phyloP scores from a whole-genome alignment of 2,797 vertebrate genomes.

The Sarcoramphus papa region DNA sequence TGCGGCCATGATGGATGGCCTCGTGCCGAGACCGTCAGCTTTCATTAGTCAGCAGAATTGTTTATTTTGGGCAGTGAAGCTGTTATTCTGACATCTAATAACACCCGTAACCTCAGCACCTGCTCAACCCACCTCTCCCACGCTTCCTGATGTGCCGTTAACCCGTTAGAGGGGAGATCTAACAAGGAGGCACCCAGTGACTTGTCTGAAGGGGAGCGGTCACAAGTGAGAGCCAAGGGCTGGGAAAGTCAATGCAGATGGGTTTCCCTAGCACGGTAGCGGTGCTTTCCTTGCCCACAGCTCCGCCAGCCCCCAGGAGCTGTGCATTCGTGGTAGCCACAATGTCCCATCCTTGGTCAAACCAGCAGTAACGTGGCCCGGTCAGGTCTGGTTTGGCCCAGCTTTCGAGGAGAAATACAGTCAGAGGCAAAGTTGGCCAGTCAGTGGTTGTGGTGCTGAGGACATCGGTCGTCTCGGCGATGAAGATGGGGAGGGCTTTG shows the following conservation, averaged over 20 bases:
- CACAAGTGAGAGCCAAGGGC: background rate
- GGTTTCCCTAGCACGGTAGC: background rate
- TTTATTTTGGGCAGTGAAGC: conserved; percentile 18
- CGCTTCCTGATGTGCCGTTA: background rate
- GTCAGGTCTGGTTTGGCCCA: background rate
- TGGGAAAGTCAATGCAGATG: background rate
- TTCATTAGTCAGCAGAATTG: conserved; percentile 24
- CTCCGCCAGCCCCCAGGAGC: accelerated
- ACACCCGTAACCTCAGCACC: background rate
- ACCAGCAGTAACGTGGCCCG: accelerated
- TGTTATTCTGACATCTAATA: conserved; percentile 33
- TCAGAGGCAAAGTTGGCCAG: background rate
- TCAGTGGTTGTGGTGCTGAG: background rate
- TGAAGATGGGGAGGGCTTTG: background rate
- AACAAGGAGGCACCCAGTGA: background rate
- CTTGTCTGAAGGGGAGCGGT: background rate
- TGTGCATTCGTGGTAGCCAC: background rate
- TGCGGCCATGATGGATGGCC: background rate
- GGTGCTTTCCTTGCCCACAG: background rate
- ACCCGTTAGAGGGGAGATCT: background rate
- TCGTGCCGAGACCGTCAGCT: background rate
- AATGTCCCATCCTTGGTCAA: background rate
- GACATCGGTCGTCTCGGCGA: accelerated
- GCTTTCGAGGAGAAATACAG: background rate
- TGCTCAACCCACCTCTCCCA: background rate